Conservation (phyloP, 2,888 invertebrate genomes). For the Steinernema hermaphroditum region DNA sequence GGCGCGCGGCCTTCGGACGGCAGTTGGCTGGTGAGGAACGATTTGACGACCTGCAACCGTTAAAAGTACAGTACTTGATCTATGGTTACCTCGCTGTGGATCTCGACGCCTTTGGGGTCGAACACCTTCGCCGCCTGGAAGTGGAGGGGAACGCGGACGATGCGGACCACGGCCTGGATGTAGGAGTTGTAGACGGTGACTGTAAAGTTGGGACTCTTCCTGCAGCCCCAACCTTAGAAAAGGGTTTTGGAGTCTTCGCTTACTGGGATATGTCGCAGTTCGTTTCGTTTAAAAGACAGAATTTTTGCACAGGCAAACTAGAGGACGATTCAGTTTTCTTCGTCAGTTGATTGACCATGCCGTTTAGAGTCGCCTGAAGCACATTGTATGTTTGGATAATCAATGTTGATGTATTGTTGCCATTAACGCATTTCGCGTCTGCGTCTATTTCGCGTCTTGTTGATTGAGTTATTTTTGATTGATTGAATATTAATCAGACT, state of each 20-base stretch:
- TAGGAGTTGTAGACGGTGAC: constrained; percentile 59
- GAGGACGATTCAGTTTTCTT: constrained; percentile 30
- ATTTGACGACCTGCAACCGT: constrained; percentile 11
- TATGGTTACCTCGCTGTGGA: not conserved
- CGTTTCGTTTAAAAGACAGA: constrained; percentile 57
- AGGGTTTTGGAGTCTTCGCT: not conserved
- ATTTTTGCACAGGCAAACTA: constrained; percentile 45
- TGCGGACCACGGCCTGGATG: constrained; percentile 33
- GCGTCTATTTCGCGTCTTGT: too few relatives aligned
- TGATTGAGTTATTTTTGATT: too few relatives aligned
- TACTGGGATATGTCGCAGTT: constrained; percentile 53
- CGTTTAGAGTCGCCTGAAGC: constrained; percentile 18
- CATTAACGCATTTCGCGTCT: not conserved
- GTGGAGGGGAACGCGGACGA: constrained; percentile 49
- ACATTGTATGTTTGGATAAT: too few relatives aligned
- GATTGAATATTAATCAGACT: too few relatives aligned
- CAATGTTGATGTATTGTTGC: too few relatives aligned
- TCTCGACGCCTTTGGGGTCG: not conserved
- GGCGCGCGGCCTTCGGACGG: constrained; percentile 35
- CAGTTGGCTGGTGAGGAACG: not conserved
- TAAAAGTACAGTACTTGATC: not conserved
- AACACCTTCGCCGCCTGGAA: not conserved
- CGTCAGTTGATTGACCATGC: not conserved
- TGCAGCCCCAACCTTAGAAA: constrained; percentile 33
- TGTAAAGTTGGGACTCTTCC: constrained; percentile 33